A percentile compares a stretch with the other conserved stretches of the same genome.
These are phyloP conservation scores for Cariama cristata DNA, from an alignment of 2,113 vertebrate species.

Conservation along the genomic window DNA sequence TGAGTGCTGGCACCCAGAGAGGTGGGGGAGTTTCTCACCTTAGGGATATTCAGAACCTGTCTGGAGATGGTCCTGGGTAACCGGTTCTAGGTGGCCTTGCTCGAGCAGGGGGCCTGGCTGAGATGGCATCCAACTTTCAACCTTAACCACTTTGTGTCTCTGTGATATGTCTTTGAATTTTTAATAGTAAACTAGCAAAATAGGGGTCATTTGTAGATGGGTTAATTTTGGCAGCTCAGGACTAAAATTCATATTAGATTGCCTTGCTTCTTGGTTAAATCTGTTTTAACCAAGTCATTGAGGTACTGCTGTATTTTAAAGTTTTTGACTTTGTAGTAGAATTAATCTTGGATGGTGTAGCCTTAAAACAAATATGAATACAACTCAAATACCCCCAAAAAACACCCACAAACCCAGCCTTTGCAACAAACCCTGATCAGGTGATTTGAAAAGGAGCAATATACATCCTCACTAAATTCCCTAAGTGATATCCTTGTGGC, in stretches of 20 bases:
- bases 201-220: not conserved
- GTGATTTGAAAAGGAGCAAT: not conserved
- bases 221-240: not conserved
- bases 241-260: not conserved
- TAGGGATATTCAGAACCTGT: not conserved
- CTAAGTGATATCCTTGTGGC: not conserved
- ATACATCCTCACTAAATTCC: not conserved
- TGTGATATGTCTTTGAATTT: not conserved
- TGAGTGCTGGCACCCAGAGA: not conserved
- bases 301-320: not conserved
- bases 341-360: not conserved
- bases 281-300: not conserved
- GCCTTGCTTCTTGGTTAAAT: not conserved
- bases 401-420: not conserved
- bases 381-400: not conserved
- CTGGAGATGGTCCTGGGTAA: not conserved
- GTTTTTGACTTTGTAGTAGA: not conserved
- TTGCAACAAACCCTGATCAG: not conserved
- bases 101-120: not conserved
- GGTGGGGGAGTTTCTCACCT: not conserved
- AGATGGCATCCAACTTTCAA: not conserved
- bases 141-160: not conserved
- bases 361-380: not conserved
- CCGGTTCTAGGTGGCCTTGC: not conserved
- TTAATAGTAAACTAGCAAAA: not conserved